Percentiles rank a stretch among this genome's conserved stretches.
Conservation (phyloP, 1,140 invertebrate genomes). For the Amyelois transitella region DNA sequence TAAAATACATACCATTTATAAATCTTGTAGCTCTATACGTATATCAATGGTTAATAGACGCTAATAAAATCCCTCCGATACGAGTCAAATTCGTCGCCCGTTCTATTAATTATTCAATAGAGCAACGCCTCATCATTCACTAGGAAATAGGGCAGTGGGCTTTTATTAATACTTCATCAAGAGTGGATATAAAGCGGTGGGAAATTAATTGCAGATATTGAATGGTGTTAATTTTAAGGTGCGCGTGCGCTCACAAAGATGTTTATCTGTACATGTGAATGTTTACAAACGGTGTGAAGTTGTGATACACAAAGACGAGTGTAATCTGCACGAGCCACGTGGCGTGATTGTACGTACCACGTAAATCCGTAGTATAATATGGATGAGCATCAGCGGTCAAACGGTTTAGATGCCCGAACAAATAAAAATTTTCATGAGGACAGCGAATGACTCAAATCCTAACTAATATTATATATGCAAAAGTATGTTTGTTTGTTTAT, state of each 20-base stretch:
- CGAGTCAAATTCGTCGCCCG: constrained; percentile 31
- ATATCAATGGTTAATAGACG: too few species aligned
- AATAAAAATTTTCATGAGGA: too few species aligned
- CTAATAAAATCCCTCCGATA: constrained; percentile 9
- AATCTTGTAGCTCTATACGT: too few species aligned
- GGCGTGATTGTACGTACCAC: constrained; percentile 16
- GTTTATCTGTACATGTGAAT: constrained; percentile 40
- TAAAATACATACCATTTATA: too few species aligned
- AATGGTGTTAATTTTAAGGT: constrained; percentile 21
- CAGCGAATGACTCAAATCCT: too few species aligned
- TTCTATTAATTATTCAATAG: constrained; percentile 58
- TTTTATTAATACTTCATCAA: constrained; percentile 38
- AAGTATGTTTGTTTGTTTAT: too few species aligned
- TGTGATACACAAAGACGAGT: constrained; percentile 14
- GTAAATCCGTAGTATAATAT: neutral
- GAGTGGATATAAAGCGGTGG: constrained; percentile 11
- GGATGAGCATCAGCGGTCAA: too few species aligned
- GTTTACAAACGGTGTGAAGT: constrained; percentile 39
- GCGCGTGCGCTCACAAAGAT: constrained; percentile 40
- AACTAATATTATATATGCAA: too few species aligned
- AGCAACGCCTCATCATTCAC: constrained; percentile 28
- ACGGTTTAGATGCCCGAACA: too few species aligned
- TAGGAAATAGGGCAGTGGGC: constrained; percentile 37
- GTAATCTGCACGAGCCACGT: constrained; percentile 18
- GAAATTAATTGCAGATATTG: constrained; percentile 15